Conservation (phyloP, 2,888 invertebrate genomes). For the Calameuta pallipes region DNA sequence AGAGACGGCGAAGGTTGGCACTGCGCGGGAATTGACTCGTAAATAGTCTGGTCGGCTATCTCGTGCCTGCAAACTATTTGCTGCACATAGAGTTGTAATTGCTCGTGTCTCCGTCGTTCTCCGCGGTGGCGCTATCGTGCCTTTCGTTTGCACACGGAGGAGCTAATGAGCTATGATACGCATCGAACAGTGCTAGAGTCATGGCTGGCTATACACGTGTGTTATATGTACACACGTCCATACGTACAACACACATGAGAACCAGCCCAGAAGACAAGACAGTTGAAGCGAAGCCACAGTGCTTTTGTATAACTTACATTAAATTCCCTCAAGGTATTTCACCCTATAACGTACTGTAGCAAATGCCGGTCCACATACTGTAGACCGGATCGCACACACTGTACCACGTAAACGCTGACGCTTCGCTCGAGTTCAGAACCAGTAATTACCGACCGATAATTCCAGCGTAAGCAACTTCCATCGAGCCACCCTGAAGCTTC, state of each 20-base stretch:
- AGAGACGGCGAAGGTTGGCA: neutral
- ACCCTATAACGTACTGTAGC: neutral
- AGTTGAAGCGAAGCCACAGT: neutral
- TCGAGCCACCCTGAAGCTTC: neutral
- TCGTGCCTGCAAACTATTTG: conserved; percentile 61
- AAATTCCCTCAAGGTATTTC: neutral
- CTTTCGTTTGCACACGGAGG: conserved; percentile 54
- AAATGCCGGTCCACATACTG: neutral
- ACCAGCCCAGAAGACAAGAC: neutral
- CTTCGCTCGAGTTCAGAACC: conserved; percentile 10
- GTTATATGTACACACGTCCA: too few relatives aligned
- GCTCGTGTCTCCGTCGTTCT: conserved; percentile 49
- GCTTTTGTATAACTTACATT: neutral
- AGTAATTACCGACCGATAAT: conserved; percentile 22
- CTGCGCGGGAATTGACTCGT: neutral
- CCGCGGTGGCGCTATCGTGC: conserved; percentile 47
- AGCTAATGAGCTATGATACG: conserved; percentile 65
- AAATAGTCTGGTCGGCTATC: conserved; percentile 28
- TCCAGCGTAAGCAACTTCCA: conserved; percentile 7
- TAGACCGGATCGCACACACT: neutral
- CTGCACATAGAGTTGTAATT: conserved; percentile 63
- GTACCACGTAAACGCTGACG: neutral
- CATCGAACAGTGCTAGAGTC: conserved; percentile 55
- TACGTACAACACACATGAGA: too few relatives aligned
- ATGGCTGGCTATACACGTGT: neutral